Evolutionary conservation across 2,797 vertebrate species (phyloP).

Genomic region (Simalia tracyae): DNA sequence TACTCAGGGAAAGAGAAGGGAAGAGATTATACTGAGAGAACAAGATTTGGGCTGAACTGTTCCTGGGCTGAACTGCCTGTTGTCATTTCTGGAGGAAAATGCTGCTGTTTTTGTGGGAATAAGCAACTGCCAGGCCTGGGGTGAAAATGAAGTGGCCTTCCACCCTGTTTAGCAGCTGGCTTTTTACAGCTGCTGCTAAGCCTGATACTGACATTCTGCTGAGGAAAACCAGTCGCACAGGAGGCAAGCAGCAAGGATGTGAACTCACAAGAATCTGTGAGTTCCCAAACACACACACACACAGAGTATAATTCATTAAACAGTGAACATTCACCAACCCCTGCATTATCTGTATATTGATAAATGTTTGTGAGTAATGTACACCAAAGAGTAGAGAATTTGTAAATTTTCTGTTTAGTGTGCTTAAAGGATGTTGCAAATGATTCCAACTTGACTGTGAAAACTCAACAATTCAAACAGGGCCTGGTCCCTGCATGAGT

Average conservation of each 20-base stretch:
- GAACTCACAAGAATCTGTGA: neutral
- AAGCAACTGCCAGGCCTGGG: conserved; percentile 44
- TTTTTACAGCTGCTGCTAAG: conserved; percentile 43
- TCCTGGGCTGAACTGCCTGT: neutral
- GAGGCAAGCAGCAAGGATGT: neutral
- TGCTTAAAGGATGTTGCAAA: neutral
- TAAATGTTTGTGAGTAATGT: neutral
- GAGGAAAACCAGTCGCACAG: conserved; percentile 25
- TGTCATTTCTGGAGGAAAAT: conserved; percentile 13
- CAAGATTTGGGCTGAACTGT: neutral
- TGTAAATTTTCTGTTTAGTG: neutral
- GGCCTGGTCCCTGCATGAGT: neutral
- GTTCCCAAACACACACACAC: neutral
- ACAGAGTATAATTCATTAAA: neutral
- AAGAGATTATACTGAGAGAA: neutral
- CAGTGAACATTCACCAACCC: neutral
- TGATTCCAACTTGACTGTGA: neutral
- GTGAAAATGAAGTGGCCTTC: conserved; percentile 21
- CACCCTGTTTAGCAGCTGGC: conserved; percentile 37
- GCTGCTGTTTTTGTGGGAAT: conserved; percentile 22
- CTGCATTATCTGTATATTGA: neutral
- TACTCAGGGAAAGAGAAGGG: neutral
- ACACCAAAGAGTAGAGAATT: no score
- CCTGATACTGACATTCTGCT: conserved; percentile 8
- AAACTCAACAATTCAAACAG: neutral